Conservation (phyloP, 1,140 invertebrate genomes). For the Euwallacea fornicatus region DNA sequence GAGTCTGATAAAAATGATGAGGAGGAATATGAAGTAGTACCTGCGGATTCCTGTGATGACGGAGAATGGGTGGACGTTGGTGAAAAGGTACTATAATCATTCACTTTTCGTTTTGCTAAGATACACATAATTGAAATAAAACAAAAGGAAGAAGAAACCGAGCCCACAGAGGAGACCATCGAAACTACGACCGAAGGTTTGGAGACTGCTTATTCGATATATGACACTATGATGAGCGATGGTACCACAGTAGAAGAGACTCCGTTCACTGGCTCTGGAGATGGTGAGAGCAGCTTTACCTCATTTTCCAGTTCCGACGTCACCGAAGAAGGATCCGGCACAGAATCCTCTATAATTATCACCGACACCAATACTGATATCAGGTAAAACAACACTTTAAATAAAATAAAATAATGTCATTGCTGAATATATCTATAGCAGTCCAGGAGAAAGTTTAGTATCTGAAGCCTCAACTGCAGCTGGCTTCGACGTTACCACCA, state of each 20-base stretch:
- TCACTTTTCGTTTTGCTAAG: no score
- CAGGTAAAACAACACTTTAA: constrained; percentile 6
- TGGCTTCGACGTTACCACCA: not conserved
- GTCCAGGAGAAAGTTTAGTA: not conserved
- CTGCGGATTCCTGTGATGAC: constrained; percentile 62
- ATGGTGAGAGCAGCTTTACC: constrained; percentile 30
- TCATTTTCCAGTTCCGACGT: constrained; percentile 22
- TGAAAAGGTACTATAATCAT: no score
- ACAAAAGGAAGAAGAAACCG: constrained; percentile 1
- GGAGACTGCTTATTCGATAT: constrained; percentile 52
- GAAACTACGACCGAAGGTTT: constrained; percentile 36
- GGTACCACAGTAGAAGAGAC: constrained; percentile 40
- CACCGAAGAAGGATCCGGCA: constrained; percentile 35
- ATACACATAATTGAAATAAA: not conserved
- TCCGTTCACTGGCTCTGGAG: constrained; percentile 47
- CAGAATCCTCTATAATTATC: constrained; percentile 14
- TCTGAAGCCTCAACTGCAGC: not conserved
- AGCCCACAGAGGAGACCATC: not conserved
- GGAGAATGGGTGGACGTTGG: constrained; percentile 60
- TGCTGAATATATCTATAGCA: not conserved
- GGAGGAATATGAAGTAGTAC: constrained; percentile 57
- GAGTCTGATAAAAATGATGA: constrained; percentile 41
- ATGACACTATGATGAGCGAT: constrained; percentile 67
- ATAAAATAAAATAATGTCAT: not conserved
- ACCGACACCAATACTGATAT: constrained; percentile 22